These are phyloP conservation scores for Lacerta bilineata DNA, from an alignment of 2,797 vertebrate genomes.

Conservation along the genomic window DNA sequence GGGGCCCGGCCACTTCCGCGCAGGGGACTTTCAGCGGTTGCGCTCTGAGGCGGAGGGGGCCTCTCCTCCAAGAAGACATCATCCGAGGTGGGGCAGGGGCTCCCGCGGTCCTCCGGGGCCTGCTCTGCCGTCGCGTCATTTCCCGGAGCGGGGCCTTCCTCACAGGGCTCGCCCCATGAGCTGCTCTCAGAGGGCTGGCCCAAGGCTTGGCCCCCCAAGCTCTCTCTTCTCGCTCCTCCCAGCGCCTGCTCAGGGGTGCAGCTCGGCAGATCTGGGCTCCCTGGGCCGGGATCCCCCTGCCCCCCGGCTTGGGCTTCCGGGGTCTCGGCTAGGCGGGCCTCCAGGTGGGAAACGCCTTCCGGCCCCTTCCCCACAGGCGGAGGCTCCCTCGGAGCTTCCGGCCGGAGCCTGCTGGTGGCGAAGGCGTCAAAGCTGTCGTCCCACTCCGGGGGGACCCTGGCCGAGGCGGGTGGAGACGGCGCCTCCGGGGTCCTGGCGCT, in stretches of 20 bases:
- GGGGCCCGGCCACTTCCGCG: neutral
- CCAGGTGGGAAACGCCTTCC: constrained; percentile 2
- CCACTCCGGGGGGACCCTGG: constrained; percentile 79
- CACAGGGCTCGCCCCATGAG: neutral
- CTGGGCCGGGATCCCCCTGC: fast-evolving
- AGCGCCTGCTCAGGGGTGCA: constrained; percentile 41
- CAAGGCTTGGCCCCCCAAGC: neutral
- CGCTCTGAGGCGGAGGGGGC: no score
- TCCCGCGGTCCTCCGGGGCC: fast-evolving
- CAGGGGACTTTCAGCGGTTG: neutral
- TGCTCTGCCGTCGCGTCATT: fast-evolving
- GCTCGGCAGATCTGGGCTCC: neutral
- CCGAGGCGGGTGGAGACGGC: neutral
- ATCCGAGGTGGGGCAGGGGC: fast-evolving
- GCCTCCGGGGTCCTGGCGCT: constrained; percentile 15
- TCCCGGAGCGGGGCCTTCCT: neutral
- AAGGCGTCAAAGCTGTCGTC: constrained; percentile 90
- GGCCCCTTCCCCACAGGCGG: constrained; percentile 53
- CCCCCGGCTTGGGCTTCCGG: fast-evolving
- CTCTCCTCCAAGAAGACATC: neutral
- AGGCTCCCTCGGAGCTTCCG: constrained; percentile 62
- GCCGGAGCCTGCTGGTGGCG: constrained; percentile 86
- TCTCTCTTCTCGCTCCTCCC: constrained; percentile 32
- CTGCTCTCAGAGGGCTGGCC: neutral
- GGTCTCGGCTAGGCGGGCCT: fast-evolving